Evolutionary conservation across 2,113 vertebrate genomes (phyloP).

Genomic region (Passer montanus): DNA sequence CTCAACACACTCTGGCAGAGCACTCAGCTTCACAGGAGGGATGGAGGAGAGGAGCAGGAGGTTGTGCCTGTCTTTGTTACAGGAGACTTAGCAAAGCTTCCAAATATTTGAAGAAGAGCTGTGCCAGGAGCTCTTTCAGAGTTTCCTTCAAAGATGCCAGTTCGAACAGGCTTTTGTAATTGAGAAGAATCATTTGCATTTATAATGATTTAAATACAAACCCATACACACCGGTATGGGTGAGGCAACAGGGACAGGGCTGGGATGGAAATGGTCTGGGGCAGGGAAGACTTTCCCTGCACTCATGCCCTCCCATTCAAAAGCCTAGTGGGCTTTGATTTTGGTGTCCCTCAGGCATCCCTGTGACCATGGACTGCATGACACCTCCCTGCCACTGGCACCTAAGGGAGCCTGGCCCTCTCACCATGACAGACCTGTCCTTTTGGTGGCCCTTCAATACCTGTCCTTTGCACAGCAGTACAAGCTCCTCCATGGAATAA

Average conservation of each 20-base stretch:
- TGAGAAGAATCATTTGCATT: conserved; percentile 50
- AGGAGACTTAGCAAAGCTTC: conserved; percentile 27
- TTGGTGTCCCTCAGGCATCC: not conserved
- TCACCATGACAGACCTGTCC: not conserved
- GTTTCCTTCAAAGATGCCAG: conserved; percentile 53
- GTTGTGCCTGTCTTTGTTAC: conserved; percentile 2
- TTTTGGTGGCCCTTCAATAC: not conserved
- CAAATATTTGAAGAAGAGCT: conserved; percentile 20
- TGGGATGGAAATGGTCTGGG: not conserved
- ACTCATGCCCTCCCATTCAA: not conserved
- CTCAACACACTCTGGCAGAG: fast-evolving
- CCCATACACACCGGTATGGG: not conserved
- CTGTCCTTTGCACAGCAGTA: not conserved
- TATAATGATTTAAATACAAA: conserved; percentile 43
- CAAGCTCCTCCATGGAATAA: not conserved
- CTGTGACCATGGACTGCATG: fast-evolving
- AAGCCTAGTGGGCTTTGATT: not conserved
- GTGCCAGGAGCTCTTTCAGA: conserved; percentile 53
- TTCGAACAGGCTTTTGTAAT: conserved; percentile 41
- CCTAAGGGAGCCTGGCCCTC: not conserved
- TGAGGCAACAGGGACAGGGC: not conserved
- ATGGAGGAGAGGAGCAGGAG: not conserved
- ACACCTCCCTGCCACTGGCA: not conserved
- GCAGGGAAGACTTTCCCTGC: not conserved
- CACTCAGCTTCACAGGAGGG: not conserved